These are phyloP conservation scores for Magallana ariakensis DNA, from an alignment of 1,140 invertebrate species.

Conservation along the genomic window DNA sequence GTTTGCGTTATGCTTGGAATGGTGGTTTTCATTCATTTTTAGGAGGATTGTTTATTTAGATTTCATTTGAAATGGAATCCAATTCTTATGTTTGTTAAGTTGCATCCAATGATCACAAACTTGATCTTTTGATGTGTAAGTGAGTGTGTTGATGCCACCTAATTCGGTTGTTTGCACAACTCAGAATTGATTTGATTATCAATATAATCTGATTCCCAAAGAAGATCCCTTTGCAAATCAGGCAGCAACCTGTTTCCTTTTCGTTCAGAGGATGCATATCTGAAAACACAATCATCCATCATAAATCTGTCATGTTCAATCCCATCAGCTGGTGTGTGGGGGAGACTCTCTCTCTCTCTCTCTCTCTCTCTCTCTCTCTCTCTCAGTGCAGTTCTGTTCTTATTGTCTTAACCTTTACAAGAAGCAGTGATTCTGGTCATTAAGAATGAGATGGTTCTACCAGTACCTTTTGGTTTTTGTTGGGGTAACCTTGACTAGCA, in stretches of 20 bases:
- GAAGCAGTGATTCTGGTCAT: background rate
- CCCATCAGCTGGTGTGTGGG: background rate
- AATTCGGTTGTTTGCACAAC: background rate
- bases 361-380: background rate
- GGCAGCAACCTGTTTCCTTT: background rate
- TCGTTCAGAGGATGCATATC: background rate
- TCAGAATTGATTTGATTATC: background rate
- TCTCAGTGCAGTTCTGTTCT: background rate
- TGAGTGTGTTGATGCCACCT: background rate
- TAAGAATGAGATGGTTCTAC: background rate
- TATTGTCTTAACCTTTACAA: background rate
- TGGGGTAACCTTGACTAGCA: background rate
- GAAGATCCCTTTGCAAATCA: background rate
- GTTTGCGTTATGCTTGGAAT: too few species aligned
- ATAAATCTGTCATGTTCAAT: slow-evolving; percentile 37
- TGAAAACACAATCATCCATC: slow-evolving; percentile 5
- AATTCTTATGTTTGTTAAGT: too few species aligned
- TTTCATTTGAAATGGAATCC: too few species aligned
- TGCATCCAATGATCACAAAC: too few species aligned
- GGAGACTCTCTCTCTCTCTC: background rate
- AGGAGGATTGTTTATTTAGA: too few species aligned
- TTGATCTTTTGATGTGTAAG: too few species aligned
- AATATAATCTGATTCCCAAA: background rate
- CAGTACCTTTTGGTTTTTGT: too few species aligned
- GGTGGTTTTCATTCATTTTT: too few species aligned